These are phyloP conservation scores for Calliopum simillimum DNA, from an alignment of 2,888 invertebrate species.

Conservation along the genomic window DNA sequence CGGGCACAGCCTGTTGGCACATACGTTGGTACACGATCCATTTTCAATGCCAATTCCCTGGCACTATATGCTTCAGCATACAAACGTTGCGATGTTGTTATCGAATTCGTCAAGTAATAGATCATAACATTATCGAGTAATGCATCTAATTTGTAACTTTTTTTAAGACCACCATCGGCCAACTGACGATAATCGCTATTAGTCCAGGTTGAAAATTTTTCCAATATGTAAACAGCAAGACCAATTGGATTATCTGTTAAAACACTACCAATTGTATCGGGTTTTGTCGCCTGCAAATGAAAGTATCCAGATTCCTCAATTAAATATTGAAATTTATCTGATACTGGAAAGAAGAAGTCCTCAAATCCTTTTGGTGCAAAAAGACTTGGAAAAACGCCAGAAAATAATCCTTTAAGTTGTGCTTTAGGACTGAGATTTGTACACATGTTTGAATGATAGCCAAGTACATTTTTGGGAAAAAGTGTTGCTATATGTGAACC, in stretches of 20 bases:
- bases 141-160: conserved; percentile 69
- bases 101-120: conserved; percentile 80
- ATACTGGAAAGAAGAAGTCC: conserved; percentile 69
- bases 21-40: conserved; percentile 71
- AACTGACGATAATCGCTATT: conserved; percentile 69
- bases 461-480: conserved; percentile 73
- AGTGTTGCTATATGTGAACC: conserved; percentile 73
- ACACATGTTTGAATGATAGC: conserved; percentile 76
- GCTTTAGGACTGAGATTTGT: conserved; percentile 57
- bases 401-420: conserved; percentile 67
- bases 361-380: conserved; percentile 70
- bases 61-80: conserved; percentile 73
- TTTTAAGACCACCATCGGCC: conserved; percentile 75
- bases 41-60: conserved; percentile 47
- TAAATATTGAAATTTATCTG: conserved; percentile 50
- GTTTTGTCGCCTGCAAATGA: conserved; percentile 88
- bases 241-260: conserved; percentile 76
- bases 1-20: conserved; percentile 82
- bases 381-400: conserved; percentile 71
- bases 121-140: conserved; percentile 82
- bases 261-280: conserved; percentile 80
- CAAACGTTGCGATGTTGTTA: conserved; percentile 77
- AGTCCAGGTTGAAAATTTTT: conserved; percentile 84
- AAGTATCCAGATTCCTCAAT: conserved; percentile 72
- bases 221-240: conserved; percentile 88